Evolutionary conservation across 2,113 vertebrate species (phyloP).

Genomic region (Procavia capensis): DNA sequence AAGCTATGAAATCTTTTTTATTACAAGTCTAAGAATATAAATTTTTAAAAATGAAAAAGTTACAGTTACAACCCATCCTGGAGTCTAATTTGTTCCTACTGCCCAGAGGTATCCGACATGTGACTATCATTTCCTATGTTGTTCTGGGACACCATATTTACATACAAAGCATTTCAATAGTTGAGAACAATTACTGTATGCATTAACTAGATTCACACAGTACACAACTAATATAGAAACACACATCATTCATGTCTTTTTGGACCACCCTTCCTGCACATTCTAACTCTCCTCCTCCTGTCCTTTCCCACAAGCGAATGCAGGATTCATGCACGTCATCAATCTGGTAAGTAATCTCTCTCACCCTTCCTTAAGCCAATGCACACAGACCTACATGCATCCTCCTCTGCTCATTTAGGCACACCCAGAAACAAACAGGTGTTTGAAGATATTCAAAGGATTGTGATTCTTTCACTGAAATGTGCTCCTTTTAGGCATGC

Average conservation of each 20-base stretch:
- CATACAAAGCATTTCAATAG: no score
- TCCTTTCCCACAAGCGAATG: not conserved
- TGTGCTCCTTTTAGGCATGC: not conserved
- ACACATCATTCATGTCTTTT: not conserved
- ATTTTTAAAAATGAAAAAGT: not conserved
- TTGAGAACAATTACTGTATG: no score
- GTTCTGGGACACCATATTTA: no score
- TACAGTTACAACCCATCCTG: no score
- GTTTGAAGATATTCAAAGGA: not conserved
- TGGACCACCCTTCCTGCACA: not conserved
- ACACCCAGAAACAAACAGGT: not conserved
- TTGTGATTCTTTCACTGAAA: not conserved
- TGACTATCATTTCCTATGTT: no score
- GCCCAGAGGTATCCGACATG: not conserved
- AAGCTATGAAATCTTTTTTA: not conserved
- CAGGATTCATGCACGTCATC: not conserved
- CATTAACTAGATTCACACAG: not conserved
- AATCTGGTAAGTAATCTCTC: not conserved
- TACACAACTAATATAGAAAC: not conserved
- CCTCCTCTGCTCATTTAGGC: not conserved
- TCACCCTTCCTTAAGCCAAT: not conserved
- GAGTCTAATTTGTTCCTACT: not conserved
- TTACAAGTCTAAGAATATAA: not conserved
- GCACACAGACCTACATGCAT: not conserved
- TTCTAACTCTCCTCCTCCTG: not conserved